Base-by-base conservation (phyloP, 2,797 vertebrate species). In the Cyprinella venusta region DNA sequence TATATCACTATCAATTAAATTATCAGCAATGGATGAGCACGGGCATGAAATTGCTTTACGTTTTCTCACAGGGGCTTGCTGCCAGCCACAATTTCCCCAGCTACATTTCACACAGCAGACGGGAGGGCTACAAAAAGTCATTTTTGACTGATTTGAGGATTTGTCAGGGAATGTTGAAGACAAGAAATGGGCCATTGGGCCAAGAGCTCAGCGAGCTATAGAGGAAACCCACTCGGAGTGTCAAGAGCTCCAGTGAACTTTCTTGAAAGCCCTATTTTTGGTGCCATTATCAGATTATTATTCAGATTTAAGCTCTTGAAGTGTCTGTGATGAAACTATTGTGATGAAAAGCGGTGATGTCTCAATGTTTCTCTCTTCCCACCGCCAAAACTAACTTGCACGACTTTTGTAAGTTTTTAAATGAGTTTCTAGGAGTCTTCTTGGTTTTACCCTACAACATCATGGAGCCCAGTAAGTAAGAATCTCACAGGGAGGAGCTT, bases 1-100 rank as follows among this genome's bases (percentile, higher is more conserved):
- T 91, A 90, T 91, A 79, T 93, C 87, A 87, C 82, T 92, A 85
- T 88, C 91, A 91, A 94, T 93, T 92, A 91, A 93, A 90, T 91
- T 88, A 92, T 92, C 91, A 93, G 88, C 88, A 89, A 88, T 72
- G 40, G 80, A 90, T 88, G 86, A 89, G 85, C 90, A 61, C 15
- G 79, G 78, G 77, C 92, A 91, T 92, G 92, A 94, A 94, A 94
- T 94, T 92, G 88, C 90, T 91, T 92, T 89, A 91, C 82, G 86
- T 91, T 54, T 59, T 84, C 88, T 89, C 88, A 76, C 69, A 69
- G 83, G 88, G 81, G 83, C 87, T 83, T 80, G 86, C 79, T 88
- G 86, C 88, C 89, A 90, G 80, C 24, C 64, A 89, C 84, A 88
- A 88, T 89, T 91, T 90, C 85, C 87, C 87, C 72, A 6, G 86